Evolutionary conservation across 2,797 vertebrate genomes (phyloP), one percentile per base, ranked within the genome.

Genomic region (Tenualosa ilisha): DNA sequence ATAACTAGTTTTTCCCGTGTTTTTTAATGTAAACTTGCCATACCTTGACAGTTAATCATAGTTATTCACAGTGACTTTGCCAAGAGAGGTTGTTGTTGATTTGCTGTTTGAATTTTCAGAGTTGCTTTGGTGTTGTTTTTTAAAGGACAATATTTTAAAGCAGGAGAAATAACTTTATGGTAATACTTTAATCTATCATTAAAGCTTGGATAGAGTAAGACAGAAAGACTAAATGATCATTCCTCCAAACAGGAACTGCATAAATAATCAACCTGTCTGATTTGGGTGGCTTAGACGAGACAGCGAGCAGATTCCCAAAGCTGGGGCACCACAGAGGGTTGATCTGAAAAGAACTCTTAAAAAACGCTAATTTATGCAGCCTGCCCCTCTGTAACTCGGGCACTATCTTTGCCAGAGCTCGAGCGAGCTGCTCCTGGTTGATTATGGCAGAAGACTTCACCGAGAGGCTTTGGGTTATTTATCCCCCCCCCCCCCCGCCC

Each of bases 231-330:
- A 40, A 31, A 40, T 75, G 24, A 31, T 15, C 68, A 13, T 17
- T 31, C 31, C 12, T 43, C 13, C 31, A 43, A 75, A 75, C 68
- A 75, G 37, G 31, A 13, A 4, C 6, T 75, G 68, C 3, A 3
- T 75, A 75, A 75, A 75, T 75, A 75, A 75, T 75, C 6, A 75
- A 75, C 40, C 68, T 75, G 68, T 3, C 68, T 17, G 68, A 40
- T 17, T 15, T 20, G 68, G 15, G 68, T 7, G 31, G 68, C 68
- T 75, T 75, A 40, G 68, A 0, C 3, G 15, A 75, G 68, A 75
- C 37, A 1, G 31, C 40, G 37, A 75, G 6, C 4, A 12, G 9
- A 40, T 15, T 75, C 31, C 31, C 13, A 17, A 40, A 40, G 68
- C 68, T 17, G 31, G 37, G 17, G 37, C 37, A 37, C 31, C 68